phyloP scores from a whole-genome alignment of 2,888 invertebrate genomes.

The Synergus umbraculus region DNA sequence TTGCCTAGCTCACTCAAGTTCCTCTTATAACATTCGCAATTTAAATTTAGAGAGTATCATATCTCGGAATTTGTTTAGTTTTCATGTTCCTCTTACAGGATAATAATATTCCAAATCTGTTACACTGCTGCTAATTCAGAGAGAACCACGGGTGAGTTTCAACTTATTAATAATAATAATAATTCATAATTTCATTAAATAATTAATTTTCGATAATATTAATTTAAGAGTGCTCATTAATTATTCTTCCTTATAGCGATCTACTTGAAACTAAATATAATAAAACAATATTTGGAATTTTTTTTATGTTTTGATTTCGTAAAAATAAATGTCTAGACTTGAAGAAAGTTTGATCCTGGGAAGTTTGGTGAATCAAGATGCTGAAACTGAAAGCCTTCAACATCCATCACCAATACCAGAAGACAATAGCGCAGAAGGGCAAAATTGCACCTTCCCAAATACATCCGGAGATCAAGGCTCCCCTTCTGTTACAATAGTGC shows the following conservation, averaged over 20 bases:
- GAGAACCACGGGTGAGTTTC: constrained; percentile 84
- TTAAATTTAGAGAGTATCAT: too few species aligned
- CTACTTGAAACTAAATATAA: too few species aligned
- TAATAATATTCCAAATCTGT: constrained; percentile 53
- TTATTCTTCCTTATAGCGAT: too few species aligned
- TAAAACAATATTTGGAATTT: too few species aligned
- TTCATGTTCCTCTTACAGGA: constrained; percentile 45
- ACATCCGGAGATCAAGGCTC: constrained; percentile 64
- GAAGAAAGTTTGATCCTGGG: constrained; percentile 82
- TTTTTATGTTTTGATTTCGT: neutral
- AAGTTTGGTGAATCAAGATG: constrained; percentile 60
- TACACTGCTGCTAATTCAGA: constrained; percentile 73
- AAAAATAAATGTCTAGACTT: constrained; percentile 77
- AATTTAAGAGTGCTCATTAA: too few species aligned
- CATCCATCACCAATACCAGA: constrained; percentile 56
- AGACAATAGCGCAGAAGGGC: constrained; percentile 71
- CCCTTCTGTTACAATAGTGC: constrained; percentile 52
- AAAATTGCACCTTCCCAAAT: constrained; percentile 65
- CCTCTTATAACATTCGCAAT: neutral
- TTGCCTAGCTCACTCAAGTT: neutral
- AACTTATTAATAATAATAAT: neutral
- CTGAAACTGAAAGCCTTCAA: constrained; percentile 55
- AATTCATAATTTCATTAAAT: neutral
- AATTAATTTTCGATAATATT: neutral
- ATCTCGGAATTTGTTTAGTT: neutral